Conservation (phyloP, 2,797 vertebrate species). For the Anniella stebbinsi region DNA sequence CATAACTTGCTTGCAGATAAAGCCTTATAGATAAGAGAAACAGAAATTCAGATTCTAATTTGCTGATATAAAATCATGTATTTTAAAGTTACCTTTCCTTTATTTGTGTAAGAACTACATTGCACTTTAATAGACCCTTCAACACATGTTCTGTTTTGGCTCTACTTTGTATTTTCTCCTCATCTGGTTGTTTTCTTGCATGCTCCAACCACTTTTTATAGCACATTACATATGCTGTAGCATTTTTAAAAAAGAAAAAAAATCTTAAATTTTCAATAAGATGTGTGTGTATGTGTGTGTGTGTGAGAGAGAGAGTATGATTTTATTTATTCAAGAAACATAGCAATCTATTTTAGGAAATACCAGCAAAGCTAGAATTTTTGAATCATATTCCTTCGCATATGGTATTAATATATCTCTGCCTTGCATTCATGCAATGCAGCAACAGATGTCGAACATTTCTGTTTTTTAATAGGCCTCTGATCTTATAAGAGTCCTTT, state of each 20-base stretch:
- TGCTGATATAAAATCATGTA: conserved; percentile 32
- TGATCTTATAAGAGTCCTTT: conserved; percentile 71
- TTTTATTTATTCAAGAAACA: conserved; percentile 74
- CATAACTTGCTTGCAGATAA: not conserved
- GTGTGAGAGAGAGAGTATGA: conserved; percentile 36
- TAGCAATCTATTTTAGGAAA: conserved; percentile 74
- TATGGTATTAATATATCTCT: conserved; percentile 77
- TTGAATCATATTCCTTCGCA: conserved; percentile 73
- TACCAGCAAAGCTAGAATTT: conserved; percentile 72
- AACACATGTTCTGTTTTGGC: conserved; percentile 17
- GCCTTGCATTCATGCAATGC: conserved; percentile 74
- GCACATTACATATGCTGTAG: conserved; percentile 29
- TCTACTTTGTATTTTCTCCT: conserved; percentile 5
- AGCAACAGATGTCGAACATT: conserved; percentile 81
- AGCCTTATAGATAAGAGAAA: conserved; percentile 23
- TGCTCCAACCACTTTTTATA: conserved; percentile 34
- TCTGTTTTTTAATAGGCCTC: conserved; percentile 75
- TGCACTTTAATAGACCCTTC: conserved; percentile 40
- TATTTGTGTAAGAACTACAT: conserved; percentile 30
- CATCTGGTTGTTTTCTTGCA: conserved; percentile 17
- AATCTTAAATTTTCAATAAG: conserved; percentile 60
- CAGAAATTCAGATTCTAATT: conserved; percentile 28
- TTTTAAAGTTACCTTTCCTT: conserved; percentile 30
- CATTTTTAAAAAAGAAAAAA: conserved; percentile 43
- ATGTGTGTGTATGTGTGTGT: conserved; percentile 55